A percentile compares a stretch with the other conserved stretches of the same genome.
Evolutionary conservation across 2,797 vertebrate species (phyloP).

Genomic region (Tympanoctomys barrerae): DNA sequence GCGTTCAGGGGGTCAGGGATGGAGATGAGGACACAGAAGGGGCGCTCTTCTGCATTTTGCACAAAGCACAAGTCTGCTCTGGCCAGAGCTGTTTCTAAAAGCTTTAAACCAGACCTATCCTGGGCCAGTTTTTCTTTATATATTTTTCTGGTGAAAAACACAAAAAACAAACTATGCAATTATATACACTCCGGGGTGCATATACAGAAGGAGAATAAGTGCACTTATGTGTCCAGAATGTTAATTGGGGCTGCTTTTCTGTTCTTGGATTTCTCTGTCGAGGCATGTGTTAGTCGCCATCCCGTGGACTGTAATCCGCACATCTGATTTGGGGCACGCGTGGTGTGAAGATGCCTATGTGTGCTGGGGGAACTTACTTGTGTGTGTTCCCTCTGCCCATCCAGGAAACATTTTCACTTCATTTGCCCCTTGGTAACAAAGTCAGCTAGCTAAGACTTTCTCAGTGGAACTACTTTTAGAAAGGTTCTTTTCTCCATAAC

Average conservation of each 20-base stretch:
- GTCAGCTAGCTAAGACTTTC: background rate
- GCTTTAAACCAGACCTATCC: slow-evolving; percentile 79
- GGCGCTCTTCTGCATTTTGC: slow-evolving; percentile 78
- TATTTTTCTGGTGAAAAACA: background rate
- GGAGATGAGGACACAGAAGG: background rate
- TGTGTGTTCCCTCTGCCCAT: slow-evolving; percentile 29
- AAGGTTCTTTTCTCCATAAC: slow-evolving; percentile 44
- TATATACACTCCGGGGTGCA: slow-evolving; percentile 68
- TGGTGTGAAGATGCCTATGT: background rate
- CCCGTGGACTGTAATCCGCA: slow-evolving; percentile 3
- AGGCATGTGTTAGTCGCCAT: slow-evolving; percentile 11
- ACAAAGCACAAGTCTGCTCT: slow-evolving; percentile 84
- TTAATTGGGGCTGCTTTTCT: slow-evolving; percentile 54
- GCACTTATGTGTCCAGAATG: slow-evolving; percentile 61
- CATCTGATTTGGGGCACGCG: background rate
- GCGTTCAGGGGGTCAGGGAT: background rate
- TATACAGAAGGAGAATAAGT: slow-evolving; percentile 63
- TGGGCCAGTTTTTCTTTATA: slow-evolving; percentile 63
- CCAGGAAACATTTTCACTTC: slow-evolving; percentile 21
- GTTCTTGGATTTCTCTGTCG: slow-evolving; percentile 49
- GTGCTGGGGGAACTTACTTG: background rate
- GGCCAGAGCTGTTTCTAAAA: slow-evolving; percentile 78
- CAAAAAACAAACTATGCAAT: slow-evolving; percentile 81
- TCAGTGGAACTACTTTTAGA: slow-evolving; percentile 57
- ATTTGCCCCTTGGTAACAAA: background rate